phyloP scores from a whole-genome alignment of 2,888 invertebrate species.

The Acanthopleura granulata region DNA sequence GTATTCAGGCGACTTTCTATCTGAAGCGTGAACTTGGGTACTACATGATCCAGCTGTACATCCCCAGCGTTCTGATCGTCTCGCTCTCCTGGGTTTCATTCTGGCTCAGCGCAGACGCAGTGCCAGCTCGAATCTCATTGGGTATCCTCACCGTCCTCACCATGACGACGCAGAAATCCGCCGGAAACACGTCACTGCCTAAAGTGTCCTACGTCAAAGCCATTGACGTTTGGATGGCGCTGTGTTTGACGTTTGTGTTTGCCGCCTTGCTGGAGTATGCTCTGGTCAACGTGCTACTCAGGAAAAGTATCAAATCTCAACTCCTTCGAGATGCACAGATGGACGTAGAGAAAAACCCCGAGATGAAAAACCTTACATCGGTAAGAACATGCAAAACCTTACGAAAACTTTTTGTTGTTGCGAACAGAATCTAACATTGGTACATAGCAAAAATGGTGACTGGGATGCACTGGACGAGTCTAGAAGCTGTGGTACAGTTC shows the following conservation, averaged over 20 bases:
- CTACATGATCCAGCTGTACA: slow-evolving; percentile 59
- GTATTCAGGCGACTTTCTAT: slow-evolving; percentile 44
- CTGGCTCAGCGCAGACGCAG: slow-evolving; percentile 54
- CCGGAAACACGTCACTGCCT: slow-evolving; percentile 41
- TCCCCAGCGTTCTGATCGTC: slow-evolving; percentile 55
- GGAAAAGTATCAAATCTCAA: slow-evolving; percentile 17
- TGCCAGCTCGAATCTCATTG: slow-evolving; percentile 50
- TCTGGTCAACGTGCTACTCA: slow-evolving; percentile 46
- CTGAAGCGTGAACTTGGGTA: slow-evolving; percentile 52
- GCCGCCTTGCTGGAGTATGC: slow-evolving; percentile 51
- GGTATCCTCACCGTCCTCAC: slow-evolving; percentile 51
- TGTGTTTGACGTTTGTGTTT: slow-evolving; percentile 54
- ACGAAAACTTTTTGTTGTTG: too few relatives aligned
- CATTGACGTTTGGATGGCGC: slow-evolving; percentile 57
- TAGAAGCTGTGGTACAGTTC: too few relatives aligned
- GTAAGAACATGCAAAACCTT: neutral
- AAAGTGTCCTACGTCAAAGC: slow-evolving; percentile 56
- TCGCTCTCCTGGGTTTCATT: slow-evolving; percentile 57
- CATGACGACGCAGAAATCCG: slow-evolving; percentile 48
- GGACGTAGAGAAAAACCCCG: slow-evolving; percentile 12
- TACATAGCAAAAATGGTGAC: too few relatives aligned
- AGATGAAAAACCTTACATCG: neutral
- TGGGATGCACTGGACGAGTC: too few relatives aligned
- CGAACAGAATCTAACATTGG: too few relatives aligned
- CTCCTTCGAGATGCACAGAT: neutral